phyloP scores from a whole-genome alignment of 2,113 vertebrate genomes.

The Psittacula cyanocephala region DNA sequence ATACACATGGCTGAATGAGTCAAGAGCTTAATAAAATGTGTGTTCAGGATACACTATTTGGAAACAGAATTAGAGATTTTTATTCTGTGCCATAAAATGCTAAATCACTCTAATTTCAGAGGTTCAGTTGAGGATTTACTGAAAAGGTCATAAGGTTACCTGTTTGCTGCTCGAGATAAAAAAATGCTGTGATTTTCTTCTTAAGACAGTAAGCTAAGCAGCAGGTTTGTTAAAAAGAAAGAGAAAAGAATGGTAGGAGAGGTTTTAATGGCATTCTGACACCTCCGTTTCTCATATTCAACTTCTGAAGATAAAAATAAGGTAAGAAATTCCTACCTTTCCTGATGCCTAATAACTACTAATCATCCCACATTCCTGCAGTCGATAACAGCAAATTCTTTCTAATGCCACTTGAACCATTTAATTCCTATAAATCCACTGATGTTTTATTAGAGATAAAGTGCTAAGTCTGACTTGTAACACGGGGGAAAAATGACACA shows the following conservation, averaged over 20 bases:
- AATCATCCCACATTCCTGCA: conserved; percentile 23
- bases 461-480: neutral
- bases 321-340: neutral
- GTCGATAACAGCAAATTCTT: neutral
- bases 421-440: neutral
- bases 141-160: conserved; percentile 79
- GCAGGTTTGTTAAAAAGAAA: conserved; percentile 13
- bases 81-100: conserved; percentile 81
- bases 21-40: conserved; percentile 78
- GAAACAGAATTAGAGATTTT: conserved; percentile 81
- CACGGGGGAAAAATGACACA: neutral
- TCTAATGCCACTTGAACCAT: neutral
- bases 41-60: conserved; percentile 76
- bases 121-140: conserved; percentile 73
- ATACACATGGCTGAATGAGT: conserved; percentile 81
- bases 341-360: neutral
- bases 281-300: neutral
- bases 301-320: neutral
- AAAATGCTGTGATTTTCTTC: conserved; percentile 62
- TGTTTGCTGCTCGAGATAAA: conserved; percentile 65
- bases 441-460: neutral
- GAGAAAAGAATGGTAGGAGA: neutral
- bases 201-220: conserved; percentile 32
- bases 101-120: conserved; percentile 75
- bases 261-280: conserved; percentile 1